Evolutionary conservation across 2,888 invertebrate species (phyloP), one percentile per base, ranked within the genome.

Genomic region (Epistrophe eligans): DNA sequence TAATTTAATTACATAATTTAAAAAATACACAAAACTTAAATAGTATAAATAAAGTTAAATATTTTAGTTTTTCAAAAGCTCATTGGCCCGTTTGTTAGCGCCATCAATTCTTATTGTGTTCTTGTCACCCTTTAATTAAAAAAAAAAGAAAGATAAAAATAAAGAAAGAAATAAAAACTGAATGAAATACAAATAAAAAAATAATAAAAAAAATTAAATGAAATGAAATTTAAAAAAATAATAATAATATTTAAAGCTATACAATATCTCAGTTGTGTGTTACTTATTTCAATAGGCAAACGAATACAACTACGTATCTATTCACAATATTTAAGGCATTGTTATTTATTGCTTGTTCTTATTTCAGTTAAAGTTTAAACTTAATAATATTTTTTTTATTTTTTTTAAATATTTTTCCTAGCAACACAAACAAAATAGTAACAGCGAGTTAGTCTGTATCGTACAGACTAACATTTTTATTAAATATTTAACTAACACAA

Each of bases 21-120:
- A 66, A 19, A 77, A 55, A 71, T 64, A 85, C 55, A 71, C 62
- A 73, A 77, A 71, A 45, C 45, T 62, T 60, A 52, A 48, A 24
- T 55, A 72, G 60, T 38, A 84, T 43, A 50, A 55, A 13, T 38
- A 35, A 55, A 40, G 28, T 45, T 24, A 76, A 40, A 10, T 2
- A 52, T 89, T 67, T 91, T 91, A 92, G 82, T 92, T 91, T 89
- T 93, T 92, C 89, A 92, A 91, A 88, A 92, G 89, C 84, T 91
- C 91, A 87, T 92, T 92, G 80, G 92, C 92, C 57, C 93, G 91
- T 88, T 92, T 92, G 85, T 92, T 92, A 52, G 92, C 93, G 43
- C 91, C 93, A 35, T 92, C 92, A 90, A 92, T 92, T 85, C 91
- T 93, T 94, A 99, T 87, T 84, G 92, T 92, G 84, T 92, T 92